Evolutionary conservation across 1,140 invertebrate genomes (phyloP).

Genomic region (Meteorus sp.): DNA sequence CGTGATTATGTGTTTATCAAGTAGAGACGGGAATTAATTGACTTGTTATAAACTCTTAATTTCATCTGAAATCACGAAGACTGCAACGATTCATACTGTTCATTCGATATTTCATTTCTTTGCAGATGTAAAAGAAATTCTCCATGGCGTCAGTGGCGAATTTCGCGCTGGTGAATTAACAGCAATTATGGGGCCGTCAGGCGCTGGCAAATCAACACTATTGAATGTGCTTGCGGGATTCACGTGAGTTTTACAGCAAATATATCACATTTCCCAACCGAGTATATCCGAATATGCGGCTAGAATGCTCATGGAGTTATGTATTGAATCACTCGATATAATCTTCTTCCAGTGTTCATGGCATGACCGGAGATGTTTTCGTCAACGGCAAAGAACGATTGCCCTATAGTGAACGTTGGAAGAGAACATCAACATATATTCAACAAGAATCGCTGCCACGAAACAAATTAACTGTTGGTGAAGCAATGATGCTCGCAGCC

Average conservation of each 20-base stretch:
- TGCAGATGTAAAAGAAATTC: slow-evolving; percentile 67
- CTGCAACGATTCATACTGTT: slow-evolving; percentile 20
- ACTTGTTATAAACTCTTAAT: too few relatives aligned
- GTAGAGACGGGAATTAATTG: too few relatives aligned
- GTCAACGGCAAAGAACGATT: slow-evolving; percentile 77
- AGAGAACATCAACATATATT: slow-evolving; percentile 85
- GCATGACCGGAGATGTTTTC: slow-evolving; percentile 68
- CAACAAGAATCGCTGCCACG: slow-evolving; percentile 87
- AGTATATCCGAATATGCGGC: too few relatives aligned
- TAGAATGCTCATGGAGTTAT: too few relatives aligned
- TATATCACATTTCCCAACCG: slow-evolving; percentile 3
- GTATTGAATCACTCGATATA: too few relatives aligned
- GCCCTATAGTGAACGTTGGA: slow-evolving; percentile 67
- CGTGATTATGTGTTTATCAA: too few relatives aligned
- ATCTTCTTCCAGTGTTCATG: slow-evolving; percentile 56
- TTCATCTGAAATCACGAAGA: too few relatives aligned
- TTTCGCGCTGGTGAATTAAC: slow-evolving; percentile 73
- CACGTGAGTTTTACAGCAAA: slow-evolving; percentile 58
- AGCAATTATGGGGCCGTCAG: slow-evolving; percentile 83
- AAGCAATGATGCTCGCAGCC: slow-evolving; percentile 83
- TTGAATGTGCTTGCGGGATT: slow-evolving; percentile 78
- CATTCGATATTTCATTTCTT: slow-evolving; percentile 52
- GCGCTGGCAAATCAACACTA: slow-evolving; percentile 81
- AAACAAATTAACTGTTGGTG: slow-evolving; percentile 76
- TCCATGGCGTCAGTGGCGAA: slow-evolving; percentile 69